Evolutionary conservation across 1,140 invertebrate genomes (phyloP).

Genomic region (Drosophila quadrilineata): DNA sequence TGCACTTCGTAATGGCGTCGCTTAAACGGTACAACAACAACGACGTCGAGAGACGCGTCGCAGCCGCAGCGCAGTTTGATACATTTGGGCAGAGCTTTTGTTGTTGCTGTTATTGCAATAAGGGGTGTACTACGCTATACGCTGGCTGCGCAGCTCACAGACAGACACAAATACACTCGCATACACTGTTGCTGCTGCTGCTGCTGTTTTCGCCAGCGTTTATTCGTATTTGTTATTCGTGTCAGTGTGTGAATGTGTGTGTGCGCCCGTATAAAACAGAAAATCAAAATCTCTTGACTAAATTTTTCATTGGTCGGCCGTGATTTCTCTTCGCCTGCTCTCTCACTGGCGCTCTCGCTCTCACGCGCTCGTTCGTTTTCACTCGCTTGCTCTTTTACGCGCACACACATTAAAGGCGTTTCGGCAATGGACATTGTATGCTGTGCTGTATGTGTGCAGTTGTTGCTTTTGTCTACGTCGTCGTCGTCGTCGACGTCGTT

Average conservation of each 20-base stretch:
- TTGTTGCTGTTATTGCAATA: constrained; percentile 24
- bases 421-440: constrained; percentile 4
- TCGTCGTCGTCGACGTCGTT: no score
- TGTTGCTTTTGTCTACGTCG: no score
- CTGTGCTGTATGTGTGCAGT: constrained; percentile 37
- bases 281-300: constrained; percentile 82
- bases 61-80: constrained; percentile 25
- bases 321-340: constrained; percentile 74
- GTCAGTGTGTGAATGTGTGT: constrained; percentile 12
- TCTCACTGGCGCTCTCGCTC: constrained; percentile 28
- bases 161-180: constrained; percentile 23
- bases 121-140: no score
- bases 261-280: constrained; percentile 77
- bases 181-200: background rate
- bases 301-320: constrained; percentile 82
- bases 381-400: constrained; percentile 2
- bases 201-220: constrained; percentile 3
- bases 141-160: constrained; percentile 34
- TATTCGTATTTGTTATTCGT: constrained; percentile 36
- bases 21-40: constrained; percentile 15
- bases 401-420: constrained; percentile 16
- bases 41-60: background rate
- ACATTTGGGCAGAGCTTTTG: constrained; percentile 42
- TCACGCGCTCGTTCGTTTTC: constrained; percentile 3
- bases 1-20: constrained; percentile 53